phyloP scores from a whole-genome alignment of 2,888 invertebrate species.

The Drosophila conformis region DNA sequence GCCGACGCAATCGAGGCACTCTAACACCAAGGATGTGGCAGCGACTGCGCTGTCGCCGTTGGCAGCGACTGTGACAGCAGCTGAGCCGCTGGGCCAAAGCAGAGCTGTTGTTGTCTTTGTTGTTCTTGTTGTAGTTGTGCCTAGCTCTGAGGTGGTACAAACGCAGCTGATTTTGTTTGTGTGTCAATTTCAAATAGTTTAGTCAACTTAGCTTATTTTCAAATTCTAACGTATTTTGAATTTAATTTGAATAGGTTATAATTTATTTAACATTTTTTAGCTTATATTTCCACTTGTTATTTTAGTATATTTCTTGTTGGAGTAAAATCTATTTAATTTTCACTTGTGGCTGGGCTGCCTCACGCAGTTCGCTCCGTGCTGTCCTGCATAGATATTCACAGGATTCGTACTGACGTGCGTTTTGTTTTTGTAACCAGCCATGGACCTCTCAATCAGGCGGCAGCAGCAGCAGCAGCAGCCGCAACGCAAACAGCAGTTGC shows the following conservation, averaged over 20 bases:
- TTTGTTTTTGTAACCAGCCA: conserved; percentile 79
- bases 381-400: conserved; percentile 83
- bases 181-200: background rate
- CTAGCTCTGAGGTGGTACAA: conserved; percentile 18
- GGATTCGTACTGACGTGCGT: conserved; percentile 78
- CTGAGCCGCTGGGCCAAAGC: conserved; percentile 39
- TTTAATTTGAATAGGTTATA: background rate
- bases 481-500: conserved; percentile 3
- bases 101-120: conserved; percentile 11
- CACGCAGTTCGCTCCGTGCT: conserved; percentile 64
- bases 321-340: conserved; percentile 14
- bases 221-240: background rate
- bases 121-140: conserved; percentile 12
- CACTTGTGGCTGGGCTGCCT: conserved; percentile 32
- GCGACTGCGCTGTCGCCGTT: conserved; percentile 26
- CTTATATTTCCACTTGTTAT: background rate
- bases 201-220: background rate
- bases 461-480: conserved; percentile 24
- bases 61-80: conserved; percentile 19
- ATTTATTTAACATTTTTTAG: background rate
- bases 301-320: background rate
- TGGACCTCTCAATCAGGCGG: conserved; percentile 55
- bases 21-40: conserved; percentile 15
- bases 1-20: conserved; percentile 31
- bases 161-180: conserved; percentile 60